A percentile compares a stretch with the other conserved stretches of the same genome.
These are phyloP conservation scores for Pteropus alecto DNA, from an alignment of 2,113 vertebrate species.

Conservation along the genomic window DNA sequence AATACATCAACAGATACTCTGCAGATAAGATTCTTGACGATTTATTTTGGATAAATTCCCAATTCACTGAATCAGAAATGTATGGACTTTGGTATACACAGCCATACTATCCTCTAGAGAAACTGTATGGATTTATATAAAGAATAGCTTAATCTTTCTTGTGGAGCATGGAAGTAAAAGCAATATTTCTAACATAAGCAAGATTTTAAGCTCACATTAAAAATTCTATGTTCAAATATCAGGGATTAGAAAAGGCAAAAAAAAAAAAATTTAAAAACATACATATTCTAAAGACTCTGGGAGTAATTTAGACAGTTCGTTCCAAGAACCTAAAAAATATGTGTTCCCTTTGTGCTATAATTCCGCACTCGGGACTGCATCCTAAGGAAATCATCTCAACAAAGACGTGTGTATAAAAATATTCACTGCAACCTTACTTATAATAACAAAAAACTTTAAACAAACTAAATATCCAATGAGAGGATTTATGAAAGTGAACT, in stretches of 20 bases:
- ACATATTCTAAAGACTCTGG: not conserved
- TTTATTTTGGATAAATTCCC: not conserved
- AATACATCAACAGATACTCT: not conserved
- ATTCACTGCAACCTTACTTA: conserved; percentile 41
- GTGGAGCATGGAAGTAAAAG: not conserved
- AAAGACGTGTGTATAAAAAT: conserved; percentile 14
- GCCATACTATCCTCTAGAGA: not conserved
- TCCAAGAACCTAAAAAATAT: conserved; percentile 14
- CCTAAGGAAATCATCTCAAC: conserved; percentile 3
- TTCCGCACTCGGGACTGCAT: not conserved
- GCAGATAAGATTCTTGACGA: not conserved
- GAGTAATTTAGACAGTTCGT: not conserved
- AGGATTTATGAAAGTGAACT: conserved; percentile 30
- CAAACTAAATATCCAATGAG: conserved; percentile 24
- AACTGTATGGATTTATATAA: not conserved
- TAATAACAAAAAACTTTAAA: conserved; percentile 17
- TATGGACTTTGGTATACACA: not conserved
- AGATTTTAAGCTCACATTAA: conserved; percentile 33
- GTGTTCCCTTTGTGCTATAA: not conserved
- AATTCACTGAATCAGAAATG: not conserved
- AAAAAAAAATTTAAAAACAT: not conserved
- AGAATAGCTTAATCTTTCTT: conserved; percentile 7
- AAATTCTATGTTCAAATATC: conserved; percentile 24
- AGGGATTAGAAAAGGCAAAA: conserved; percentile 7
- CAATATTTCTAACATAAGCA: conserved; percentile 27